These are phyloP conservation scores for Coreius guichenoti DNA, from an alignment of 2,797 vertebrate genomes.

Conservation along the genomic window DNA sequence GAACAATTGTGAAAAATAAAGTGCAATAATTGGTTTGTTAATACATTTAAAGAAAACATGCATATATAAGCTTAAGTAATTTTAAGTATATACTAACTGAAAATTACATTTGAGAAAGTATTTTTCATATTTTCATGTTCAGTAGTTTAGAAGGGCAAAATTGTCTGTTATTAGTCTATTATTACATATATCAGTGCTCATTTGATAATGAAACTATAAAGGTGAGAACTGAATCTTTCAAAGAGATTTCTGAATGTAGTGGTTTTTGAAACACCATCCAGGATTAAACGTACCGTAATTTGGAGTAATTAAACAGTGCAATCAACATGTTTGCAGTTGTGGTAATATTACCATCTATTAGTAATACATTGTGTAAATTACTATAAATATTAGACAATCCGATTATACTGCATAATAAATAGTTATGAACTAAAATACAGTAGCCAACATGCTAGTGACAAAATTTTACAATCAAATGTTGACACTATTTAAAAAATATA, in stretches of 20 bases:
- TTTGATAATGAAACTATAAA: conserved; percentile 12
- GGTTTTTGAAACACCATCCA: background rate
- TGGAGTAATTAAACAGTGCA: background rate
- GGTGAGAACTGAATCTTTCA: conserved; percentile 10
- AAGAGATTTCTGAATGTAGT: background rate
- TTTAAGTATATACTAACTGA: background rate
- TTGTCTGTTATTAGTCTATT: background rate
- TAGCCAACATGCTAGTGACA: too few species aligned
- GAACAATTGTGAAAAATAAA: background rate
- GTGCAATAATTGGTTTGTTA: background rate
- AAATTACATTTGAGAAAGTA: background rate
- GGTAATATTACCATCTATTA: background rate
- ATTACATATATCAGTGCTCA: background rate
- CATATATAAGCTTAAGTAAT: background rate
- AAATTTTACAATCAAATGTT: too few species aligned
- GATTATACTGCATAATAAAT: too few species aligned
- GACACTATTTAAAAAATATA: too few species aligned
- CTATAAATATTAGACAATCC: too few species aligned
- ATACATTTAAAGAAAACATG: background rate
- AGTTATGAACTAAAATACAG: too few species aligned
- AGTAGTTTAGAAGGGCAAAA: background rate
- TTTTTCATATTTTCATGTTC: conserved; percentile 3
- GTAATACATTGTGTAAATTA: background rate
- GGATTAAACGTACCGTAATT: background rate
- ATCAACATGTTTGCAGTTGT: background rate